phyloP scores from a whole-genome alignment of 1,140 invertebrate species.

The Drosophila takahashii region DNA sequence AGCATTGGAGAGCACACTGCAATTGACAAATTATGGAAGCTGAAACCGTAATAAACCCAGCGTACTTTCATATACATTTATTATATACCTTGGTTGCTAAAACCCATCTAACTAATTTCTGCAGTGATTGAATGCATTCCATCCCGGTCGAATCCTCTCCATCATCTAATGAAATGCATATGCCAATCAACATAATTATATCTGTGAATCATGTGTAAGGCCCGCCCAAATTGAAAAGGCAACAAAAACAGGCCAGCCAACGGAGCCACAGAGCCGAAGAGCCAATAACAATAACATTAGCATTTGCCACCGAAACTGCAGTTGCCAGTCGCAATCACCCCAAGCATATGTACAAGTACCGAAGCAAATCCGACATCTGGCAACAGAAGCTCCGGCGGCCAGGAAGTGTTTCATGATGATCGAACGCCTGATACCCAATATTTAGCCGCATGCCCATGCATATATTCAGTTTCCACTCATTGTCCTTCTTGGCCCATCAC shows the following conservation, averaged over 20 bases:
- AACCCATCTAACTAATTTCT: conserved; percentile 2
- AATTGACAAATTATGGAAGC: conserved; percentile 2
- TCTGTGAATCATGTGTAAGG: conserved; percentile 11
- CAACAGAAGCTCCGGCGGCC: conserved; percentile 1
- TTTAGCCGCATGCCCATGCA: neutral
- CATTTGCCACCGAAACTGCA: conserved; percentile 1
- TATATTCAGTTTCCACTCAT: neutral
- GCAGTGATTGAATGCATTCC: conserved; percentile 28
- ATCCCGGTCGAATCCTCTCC: conserved; percentile 1
- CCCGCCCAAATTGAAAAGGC: conserved; percentile 14
- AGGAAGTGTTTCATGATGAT: conserved; percentile 20
- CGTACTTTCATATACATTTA: neutral
- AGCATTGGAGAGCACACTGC: neutral
- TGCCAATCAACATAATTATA: conserved; percentile 51
- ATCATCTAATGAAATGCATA: conserved; percentile 48
- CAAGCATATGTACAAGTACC: neutral
- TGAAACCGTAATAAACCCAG: neutral
- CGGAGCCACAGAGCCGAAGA: conserved; percentile 1
- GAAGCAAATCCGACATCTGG: neutral
- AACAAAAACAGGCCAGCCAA: conserved; percentile 5
- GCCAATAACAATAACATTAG: conserved; percentile 11
- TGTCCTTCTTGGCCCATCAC: neutral
- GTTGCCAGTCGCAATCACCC: neutral
- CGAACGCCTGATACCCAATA: conserved; percentile 15
- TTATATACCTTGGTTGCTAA: neutral